Evolutionary conservation across 2,797 vertebrate genomes (phyloP).

Genomic region (Champsocephalus gunnari): DNA sequence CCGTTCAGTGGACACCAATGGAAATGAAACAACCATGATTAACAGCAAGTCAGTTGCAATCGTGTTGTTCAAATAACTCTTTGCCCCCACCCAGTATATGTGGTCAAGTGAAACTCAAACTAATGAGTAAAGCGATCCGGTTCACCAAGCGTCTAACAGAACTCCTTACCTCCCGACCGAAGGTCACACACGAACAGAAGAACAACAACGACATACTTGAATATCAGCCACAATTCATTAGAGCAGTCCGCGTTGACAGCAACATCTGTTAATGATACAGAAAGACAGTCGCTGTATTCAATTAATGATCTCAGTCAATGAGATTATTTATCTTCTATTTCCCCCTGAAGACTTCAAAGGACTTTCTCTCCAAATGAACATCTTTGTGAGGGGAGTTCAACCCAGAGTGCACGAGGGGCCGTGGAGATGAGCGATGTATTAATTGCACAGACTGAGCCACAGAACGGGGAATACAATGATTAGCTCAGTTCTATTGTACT

Average conservation of each 20-base stretch:
- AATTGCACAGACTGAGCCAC: neutral
- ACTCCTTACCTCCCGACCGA: no score
- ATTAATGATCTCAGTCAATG: conserved; percentile 11
- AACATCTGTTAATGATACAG: conserved; percentile 13
- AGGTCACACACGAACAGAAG: neutral
- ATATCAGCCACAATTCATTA: conserved; percentile 5
- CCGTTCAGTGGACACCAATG: neutral
- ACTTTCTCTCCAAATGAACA: conserved; percentile 16
- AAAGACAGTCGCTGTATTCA: neutral
- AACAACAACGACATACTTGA: neutral
- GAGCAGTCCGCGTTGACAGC: neutral
- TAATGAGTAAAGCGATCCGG: neutral
- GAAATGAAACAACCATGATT: neutral
- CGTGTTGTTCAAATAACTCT: neutral
- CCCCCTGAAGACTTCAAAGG: neutral
- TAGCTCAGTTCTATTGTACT: neutral
- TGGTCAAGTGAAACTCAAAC: neutral
- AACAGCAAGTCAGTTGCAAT: neutral
- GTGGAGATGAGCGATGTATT: neutral
- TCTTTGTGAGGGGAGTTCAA: conserved; percentile 9
- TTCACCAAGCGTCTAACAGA: neutral
- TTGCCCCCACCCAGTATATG: neutral
- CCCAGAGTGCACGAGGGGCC: neutral
- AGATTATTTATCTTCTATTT: conserved; percentile 19
- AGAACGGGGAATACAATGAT: neutral